Evolutionary conservation across 2,113 vertebrate species (phyloP), one percentile per base, ranked within the genome.

Genomic region (Asarcornis scutulata): DNA sequence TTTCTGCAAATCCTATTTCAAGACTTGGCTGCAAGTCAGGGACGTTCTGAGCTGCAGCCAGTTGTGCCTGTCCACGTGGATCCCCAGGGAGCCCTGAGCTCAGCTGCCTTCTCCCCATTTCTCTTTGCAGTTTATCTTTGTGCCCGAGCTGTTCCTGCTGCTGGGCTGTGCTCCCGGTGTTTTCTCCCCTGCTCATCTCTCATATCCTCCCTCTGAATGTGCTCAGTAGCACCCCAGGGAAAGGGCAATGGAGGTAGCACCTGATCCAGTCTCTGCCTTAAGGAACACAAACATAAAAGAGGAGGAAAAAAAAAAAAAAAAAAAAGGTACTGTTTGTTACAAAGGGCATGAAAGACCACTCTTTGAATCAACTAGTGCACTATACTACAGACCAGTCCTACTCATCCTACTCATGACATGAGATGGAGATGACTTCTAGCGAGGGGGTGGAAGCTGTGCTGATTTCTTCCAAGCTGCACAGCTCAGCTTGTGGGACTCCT

Each of bases 41-140:
- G 71, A 52, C 1, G 26, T 72, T 68, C 6, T 83, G 95, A 79
- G 93, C 92, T 69, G 75, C 93, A 85, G 92, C 93, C 93, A 96
- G 82, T 71, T 64, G 53, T 76, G 93, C 85, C 74, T 91, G 66
- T 74, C 80, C 89, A 77, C 77, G 59, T 11, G 78, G 17, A 55
- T 72, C 93, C 88, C 91, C 34, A 85, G 95, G 95, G 87, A 95
- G 78, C 52, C 58, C 66, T 6, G 5, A 46, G 60, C 38, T 66
- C 21, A 29, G 74, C 89, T 84, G 87, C 60, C n/a, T 36, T 58
- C 87, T 93, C 81, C 84, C 52, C 53, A 11, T 5, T 2, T 21
- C 67, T 82, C 92, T 31, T 31, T 76, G 85, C 93, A 68, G 75
- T 13, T 55, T 22, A 48, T 26, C 78, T 73, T 85, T 44, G 46